phyloP scores from a whole-genome alignment of 2,113 vertebrate species.

The Numida meleagris region DNA sequence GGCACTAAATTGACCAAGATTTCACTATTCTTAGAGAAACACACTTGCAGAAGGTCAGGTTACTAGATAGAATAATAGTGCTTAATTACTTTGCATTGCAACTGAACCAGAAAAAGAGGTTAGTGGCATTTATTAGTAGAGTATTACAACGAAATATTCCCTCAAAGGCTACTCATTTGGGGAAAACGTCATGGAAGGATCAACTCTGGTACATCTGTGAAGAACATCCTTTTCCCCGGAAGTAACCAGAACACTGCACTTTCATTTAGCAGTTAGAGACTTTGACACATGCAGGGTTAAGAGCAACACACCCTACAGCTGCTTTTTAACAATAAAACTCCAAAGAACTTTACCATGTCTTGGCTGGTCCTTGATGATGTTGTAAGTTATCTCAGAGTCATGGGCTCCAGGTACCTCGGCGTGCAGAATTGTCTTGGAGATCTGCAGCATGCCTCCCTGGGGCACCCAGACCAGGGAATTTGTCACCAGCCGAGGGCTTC shows the following conservation, averaged over 20 bases:
- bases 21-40: neutral
- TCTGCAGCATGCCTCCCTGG: conserved; percentile 91
- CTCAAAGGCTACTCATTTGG: neutral
- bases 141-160: neutral
- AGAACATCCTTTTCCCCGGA: neutral
- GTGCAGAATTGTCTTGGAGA: conserved; percentile 86
- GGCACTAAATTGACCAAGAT: neutral
- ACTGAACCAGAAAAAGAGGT: neutral
- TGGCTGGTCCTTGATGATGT: conserved; percentile 79
- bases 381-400: conserved; percentile 85
- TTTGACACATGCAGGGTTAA: neutral
- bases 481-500: conserved; percentile 73
- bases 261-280: neutral
- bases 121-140: neutral
- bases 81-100: neutral
- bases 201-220: neutral
- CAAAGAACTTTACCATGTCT: conserved; percentile 81
- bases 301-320: neutral
- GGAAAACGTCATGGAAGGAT: neutral
- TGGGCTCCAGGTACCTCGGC: conserved; percentile 75
- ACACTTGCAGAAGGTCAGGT: neutral
- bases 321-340: neutral
- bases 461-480: conserved; percentile 90
- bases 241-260: neutral
- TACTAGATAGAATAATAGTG: neutral